These are phyloP conservation scores for Sympetrum striolatum DNA, from an alignment of 2,888 invertebrate species.

Conservation along the genomic window DNA sequence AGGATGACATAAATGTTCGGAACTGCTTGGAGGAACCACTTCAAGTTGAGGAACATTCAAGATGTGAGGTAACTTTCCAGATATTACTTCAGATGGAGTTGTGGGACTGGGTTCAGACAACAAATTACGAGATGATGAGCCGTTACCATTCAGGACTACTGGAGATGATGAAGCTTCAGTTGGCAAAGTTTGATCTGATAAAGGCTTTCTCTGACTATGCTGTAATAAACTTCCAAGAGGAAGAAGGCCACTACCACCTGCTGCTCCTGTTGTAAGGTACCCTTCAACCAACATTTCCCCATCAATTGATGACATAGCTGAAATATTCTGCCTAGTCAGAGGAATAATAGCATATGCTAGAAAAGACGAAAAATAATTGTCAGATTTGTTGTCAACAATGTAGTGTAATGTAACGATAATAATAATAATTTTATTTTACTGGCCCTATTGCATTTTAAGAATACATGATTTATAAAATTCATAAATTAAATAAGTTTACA, in stretches of 20 bases:
- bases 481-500: no score
- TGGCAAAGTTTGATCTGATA: neutral
- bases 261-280: neutral
- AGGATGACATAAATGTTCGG: neutral
- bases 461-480: no score
- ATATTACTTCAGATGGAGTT: neutral
- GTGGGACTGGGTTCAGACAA: neutral
- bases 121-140: neutral
- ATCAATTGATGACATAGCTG: conserved; percentile 44
- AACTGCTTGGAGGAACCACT: neutral
- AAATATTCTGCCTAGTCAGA: conserved; percentile 33
- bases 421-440: no score
- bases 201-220: neutral
- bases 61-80: no score
- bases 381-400: no score
- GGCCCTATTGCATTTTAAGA: no score
- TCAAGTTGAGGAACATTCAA: neutral
- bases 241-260: neutral
- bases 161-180: neutral
- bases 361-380: neutral
- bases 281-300: conserved; percentile 35
- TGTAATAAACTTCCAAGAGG: conserved; percentile 5
- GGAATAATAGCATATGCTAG: conserved; percentile 45
- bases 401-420: no score
- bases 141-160: neutral